Conservation (phyloP, 2,797 vertebrate genomes). For the Triplophysa bombifrons region DNA sequence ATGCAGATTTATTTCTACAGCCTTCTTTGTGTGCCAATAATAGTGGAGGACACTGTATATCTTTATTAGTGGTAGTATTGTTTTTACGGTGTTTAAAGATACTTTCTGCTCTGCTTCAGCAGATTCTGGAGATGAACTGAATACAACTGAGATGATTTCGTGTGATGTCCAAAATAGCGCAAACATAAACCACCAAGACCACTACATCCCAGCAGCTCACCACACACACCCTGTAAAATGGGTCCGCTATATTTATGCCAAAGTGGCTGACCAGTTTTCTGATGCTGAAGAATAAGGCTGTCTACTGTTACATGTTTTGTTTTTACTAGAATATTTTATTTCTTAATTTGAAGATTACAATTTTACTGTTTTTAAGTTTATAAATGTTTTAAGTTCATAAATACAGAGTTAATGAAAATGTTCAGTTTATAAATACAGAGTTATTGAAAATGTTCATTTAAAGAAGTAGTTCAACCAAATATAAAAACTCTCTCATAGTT, state of each 20-base stretch:
- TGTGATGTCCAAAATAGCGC: background rate
- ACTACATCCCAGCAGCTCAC: conserved; percentile 64
- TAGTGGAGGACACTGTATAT: too few species aligned
- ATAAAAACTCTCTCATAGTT: too few species aligned
- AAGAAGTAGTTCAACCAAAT: too few species aligned
- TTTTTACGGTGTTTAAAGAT: background rate
- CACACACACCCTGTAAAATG: conserved; percentile 65
- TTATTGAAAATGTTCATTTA: too few species aligned
- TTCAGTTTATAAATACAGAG: too few species aligned
- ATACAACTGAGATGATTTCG: conserved; percentile 50
- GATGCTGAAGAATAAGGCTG: conserved; percentile 65
- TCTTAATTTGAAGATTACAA: background rate
- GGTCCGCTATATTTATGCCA: conserved; percentile 7
- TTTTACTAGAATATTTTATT: background rate
- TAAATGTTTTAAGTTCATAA: background rate
- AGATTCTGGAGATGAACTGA: conserved; percentile 71
- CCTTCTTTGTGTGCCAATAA: too few species aligned
- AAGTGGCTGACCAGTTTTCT: conserved; percentile 69
- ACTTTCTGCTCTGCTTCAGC: conserved; percentile 1
- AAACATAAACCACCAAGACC: background rate
- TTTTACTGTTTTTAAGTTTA: background rate
- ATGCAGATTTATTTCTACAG: too few species aligned
- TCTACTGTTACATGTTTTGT: too few species aligned
- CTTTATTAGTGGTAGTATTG: too few species aligned
- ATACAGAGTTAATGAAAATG: too few species aligned